Percentiles rank a stretch among this genome's conserved stretches.
Evolutionary conservation across 2,888 invertebrate species (phyloP).

Genomic region (Linnaemya tessellans): DNA sequence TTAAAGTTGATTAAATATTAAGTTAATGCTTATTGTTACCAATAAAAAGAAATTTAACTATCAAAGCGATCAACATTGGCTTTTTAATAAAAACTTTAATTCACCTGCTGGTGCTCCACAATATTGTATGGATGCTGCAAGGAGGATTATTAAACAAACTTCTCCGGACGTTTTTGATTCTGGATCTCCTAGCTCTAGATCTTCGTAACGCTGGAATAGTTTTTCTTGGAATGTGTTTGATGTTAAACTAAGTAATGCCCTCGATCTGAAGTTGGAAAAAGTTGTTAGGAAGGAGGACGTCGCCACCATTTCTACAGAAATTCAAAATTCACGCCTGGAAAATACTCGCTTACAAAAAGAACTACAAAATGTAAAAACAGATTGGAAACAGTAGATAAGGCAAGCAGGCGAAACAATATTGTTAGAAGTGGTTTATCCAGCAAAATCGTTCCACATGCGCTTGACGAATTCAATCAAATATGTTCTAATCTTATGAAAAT

Average conservation of each 20-base stretch:
- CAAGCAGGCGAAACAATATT: conserved; percentile 14
- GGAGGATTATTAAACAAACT: conserved; percentile 16
- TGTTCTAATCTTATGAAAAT: too few species aligned
- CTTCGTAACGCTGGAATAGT: neutral
- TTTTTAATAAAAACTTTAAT: too few species aligned
- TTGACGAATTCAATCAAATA: too few species aligned
- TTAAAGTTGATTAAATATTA: too few species aligned
- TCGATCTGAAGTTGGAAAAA: conserved; percentile 1
- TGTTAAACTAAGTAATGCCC: neutral
- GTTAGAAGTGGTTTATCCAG: neutral
- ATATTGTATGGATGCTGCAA: too few species aligned
- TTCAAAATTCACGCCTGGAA: neutral
- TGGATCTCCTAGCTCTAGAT: neutral
- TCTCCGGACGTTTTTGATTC: conserved; percentile 9
- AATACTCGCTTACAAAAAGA: conserved; percentile 12
- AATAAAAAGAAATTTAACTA: too few species aligned
- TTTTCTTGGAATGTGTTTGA: conserved; percentile 1
- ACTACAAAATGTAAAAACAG: conserved; percentile 10
- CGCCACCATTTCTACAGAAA: neutral
- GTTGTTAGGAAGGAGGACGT: conserved; percentile 1
- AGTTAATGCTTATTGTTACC: too few species aligned
- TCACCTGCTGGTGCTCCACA: too few species aligned
- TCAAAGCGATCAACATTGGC: too few species aligned
- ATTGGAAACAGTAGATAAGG: conserved; percentile 8
- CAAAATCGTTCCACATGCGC: neutral